A percentile compares a stretch with the other conserved stretches of the same genome.
Evolutionary conservation across 1,140 invertebrate genomes (phyloP).

Genomic region (Littorina saxatilis): DNA sequence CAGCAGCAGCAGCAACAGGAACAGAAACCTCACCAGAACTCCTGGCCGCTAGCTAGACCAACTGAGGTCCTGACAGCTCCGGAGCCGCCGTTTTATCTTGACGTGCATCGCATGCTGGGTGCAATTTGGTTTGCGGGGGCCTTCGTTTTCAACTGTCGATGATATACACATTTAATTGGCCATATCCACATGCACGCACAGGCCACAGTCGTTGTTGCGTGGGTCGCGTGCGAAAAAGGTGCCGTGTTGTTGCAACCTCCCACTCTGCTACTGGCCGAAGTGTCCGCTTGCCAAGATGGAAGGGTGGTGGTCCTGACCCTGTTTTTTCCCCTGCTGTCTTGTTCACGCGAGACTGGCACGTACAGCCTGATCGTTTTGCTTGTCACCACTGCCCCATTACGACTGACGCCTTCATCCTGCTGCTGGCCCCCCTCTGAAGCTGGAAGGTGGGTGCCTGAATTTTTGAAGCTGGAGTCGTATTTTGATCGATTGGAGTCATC

Average conservation of each 20-base stretch:
- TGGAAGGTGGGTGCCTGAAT: too few species aligned
- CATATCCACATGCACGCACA: constrained; percentile 40
- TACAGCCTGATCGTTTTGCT: not conserved
- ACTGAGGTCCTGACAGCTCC: not conserved
- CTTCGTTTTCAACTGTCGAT: constrained; percentile 40
- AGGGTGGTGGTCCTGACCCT: not conserved
- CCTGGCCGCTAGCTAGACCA: not conserved
- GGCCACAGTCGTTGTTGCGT: not conserved
- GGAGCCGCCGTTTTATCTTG: constrained; percentile 29
- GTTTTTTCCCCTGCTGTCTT: not conserved
- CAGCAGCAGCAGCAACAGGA: not conserved
- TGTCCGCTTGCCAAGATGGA: constrained; percentile 14
- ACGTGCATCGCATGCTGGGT: constrained; percentile 29
- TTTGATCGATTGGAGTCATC: too few species aligned
- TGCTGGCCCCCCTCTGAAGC: too few species aligned
- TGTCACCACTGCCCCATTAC: not conserved
- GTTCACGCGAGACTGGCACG: not conserved
- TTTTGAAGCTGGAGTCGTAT: too few species aligned
- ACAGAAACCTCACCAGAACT: not conserved
- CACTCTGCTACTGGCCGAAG: constrained; percentile 4
- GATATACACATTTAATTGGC: constrained; percentile 39
- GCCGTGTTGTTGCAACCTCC: not conserved
- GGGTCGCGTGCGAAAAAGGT: constrained; percentile 15
- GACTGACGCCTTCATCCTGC: not conserved
- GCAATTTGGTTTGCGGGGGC: constrained; percentile 30